Base-by-base conservation (phyloP, 2,797 vertebrate genomes). In the Glossophaga mutica region DNA sequence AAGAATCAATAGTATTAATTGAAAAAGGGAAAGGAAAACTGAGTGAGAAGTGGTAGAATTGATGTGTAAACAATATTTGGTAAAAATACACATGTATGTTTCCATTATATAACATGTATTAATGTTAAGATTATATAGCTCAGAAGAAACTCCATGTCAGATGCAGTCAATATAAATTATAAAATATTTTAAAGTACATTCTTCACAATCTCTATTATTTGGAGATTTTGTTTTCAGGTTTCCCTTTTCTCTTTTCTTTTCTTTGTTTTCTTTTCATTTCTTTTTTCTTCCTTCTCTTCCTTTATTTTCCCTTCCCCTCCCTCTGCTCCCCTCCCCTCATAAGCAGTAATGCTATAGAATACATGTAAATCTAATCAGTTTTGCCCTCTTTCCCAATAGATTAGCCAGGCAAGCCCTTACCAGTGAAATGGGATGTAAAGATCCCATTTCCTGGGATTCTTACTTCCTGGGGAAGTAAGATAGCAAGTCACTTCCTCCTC, bases 1-100 rank as follows among this genome's bases (percentile, higher is more conserved):
- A 87, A 84, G 26, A 89, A n/a, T 32, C 37, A 44, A 6, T 39
- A 71, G 29, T 65, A 73, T 5, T 39, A 55, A 2, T 46, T 83
- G 77, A 87, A 94, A 90, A 67, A 89, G 6, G 18, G 21, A 76
- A 91, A 79, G n/a, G 95, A 73, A 96, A 83, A 65, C 44, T 86
- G 46, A 86, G 3, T 42, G 22, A 93, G 39, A 92, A 57, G 3
- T 42, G 11, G 9, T 71, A 18, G 32, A 48, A 73, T 73, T 57
- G 42, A 32, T 90, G 6, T 34, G 9, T 19, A 96, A 87, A 87
- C 19, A 70, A 2, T 81, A n/a, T 71, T 83, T 91, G 32, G 37
- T 55, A 84, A 91, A 86, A 74, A 42, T 84, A 5, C 0, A 5
- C 0, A 76, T 68, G 2, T 65, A 57, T 39, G 79, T 90, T 52